These are phyloP conservation scores for Batillaria attramentaria DNA, from an alignment of 1,140 invertebrate species.

Conservation along the genomic window DNA sequence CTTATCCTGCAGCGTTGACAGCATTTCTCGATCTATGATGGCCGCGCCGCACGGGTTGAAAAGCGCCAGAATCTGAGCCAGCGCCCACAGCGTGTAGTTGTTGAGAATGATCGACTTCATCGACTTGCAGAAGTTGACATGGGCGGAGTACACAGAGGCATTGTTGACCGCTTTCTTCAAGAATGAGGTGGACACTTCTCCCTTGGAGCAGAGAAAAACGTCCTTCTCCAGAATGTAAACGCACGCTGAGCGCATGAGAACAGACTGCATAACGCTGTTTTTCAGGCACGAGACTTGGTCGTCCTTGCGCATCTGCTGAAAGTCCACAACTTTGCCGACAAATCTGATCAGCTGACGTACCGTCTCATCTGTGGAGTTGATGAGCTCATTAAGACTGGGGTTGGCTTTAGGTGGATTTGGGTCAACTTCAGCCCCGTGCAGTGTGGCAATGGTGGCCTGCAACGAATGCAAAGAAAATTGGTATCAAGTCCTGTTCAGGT, in stretches of 20 bases:
- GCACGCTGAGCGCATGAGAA: slow-evolving; percentile 56
- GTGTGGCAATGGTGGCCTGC: slow-evolving; percentile 50
- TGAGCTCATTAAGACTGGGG: slow-evolving; percentile 52
- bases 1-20: slow-evolving; percentile 81
- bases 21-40: slow-evolving; percentile 85
- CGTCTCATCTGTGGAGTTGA: slow-evolving; percentile 59
- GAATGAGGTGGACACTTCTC: slow-evolving; percentile 61
- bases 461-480: slow-evolving; percentile 32
- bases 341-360: slow-evolving; percentile 59
- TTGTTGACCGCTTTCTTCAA: slow-evolving; percentile 62
- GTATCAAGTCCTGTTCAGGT: background rate
- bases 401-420: slow-evolving; percentile 37
- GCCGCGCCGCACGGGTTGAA: slow-evolving; percentile 87
- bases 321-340: slow-evolving; percentile 58
- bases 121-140: slow-evolving; percentile 62
- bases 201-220: slow-evolving; percentile 57
- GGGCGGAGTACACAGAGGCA: slow-evolving; percentile 61
- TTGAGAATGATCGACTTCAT: slow-evolving; percentile 63
- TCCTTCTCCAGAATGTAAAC: slow-evolving; percentile 59
- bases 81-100: slow-evolving; percentile 80
- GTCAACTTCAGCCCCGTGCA: slow-evolving; percentile 48
- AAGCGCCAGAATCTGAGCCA: slow-evolving; percentile 89
- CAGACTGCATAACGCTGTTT: slow-evolving; percentile 54
- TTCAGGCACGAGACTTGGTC: slow-evolving; percentile 58
- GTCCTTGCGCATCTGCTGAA: slow-evolving; percentile 50